Percentiles rank a stretch among this genome's conserved stretches.
These are phyloP conservation scores for Arctia plantaginis DNA, from an alignment of 2,888 invertebrate species.

Conservation along the genomic window DNA sequence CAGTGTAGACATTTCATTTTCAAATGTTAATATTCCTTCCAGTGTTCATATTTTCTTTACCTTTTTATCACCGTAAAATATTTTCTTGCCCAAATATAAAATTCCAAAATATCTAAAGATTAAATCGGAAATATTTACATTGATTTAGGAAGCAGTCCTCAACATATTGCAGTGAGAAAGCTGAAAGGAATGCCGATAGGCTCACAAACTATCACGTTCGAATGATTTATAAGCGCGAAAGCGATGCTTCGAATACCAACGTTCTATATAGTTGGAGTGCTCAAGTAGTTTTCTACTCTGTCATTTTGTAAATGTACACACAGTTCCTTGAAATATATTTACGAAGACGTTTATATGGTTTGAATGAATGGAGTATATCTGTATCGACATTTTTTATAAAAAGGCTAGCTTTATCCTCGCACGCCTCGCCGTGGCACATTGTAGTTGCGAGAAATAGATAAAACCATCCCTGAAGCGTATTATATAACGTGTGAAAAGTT, in stretches of 20 bases:
- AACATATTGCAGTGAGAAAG: conserved; percentile 15
- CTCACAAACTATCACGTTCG: conserved; percentile 32
- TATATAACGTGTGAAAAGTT: no score
- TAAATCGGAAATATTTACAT: conserved; percentile 15
- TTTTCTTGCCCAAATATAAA: conserved; percentile 12
- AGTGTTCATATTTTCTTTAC: conserved; percentile 26
- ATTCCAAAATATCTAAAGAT: conserved; percentile 6
- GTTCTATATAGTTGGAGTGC: conserved; percentile 25
- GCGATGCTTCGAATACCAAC: conserved; percentile 25
- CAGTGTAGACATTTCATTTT: not conserved
- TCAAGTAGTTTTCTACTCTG: conserved; percentile 12
- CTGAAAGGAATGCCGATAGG: conserved; percentile 22
- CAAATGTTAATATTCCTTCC: not conserved
- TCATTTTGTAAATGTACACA: conserved; percentile 23
- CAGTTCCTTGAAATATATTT: conserved; percentile 2
- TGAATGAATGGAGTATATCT: not conserved
- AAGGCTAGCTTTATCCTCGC: no score
- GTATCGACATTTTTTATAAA: not conserved
- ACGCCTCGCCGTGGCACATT: no score
- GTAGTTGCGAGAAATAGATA: no score
- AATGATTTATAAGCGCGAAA: conserved; percentile 39
- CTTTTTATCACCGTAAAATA: conserved; percentile 12
- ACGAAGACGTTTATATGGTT: not conserved
- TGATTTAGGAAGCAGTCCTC: conserved; percentile 9
- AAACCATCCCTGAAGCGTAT: no score